Conservation (phyloP, 2,888 invertebrate species). For the Spisula solida region DNA sequence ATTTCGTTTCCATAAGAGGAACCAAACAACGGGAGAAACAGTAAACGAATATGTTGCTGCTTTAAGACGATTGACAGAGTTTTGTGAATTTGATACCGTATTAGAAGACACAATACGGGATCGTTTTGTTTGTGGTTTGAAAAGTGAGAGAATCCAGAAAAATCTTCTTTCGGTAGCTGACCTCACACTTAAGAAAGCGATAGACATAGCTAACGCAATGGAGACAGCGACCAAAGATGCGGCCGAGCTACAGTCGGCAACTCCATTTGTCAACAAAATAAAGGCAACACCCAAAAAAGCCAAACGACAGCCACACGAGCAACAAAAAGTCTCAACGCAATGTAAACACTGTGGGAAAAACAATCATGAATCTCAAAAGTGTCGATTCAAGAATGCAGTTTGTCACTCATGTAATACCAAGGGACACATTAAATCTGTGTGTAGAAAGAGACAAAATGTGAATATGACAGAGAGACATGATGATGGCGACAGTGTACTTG, state of each 20-base stretch:
- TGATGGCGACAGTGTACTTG: neutral
- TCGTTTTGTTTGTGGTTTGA: conserved; percentile 66
- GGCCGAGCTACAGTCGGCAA: conserved; percentile 36
- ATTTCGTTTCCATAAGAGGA: conserved; percentile 48
- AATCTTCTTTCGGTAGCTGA: conserved; percentile 49
- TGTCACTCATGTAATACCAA: neutral
- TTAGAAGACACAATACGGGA: conserved; percentile 63
- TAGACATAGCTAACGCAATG: conserved; percentile 57
- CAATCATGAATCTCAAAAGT: neutral
- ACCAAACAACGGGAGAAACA: neutral
- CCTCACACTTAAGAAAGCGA: conserved; percentile 41
- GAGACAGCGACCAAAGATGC: conserved; percentile 53
- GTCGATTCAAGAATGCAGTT: neutral
- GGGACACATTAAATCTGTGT: neutral
- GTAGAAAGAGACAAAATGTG: neutral
- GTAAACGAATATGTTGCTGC: neutral
- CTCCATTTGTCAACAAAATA: neutral
- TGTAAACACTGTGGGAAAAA: neutral
- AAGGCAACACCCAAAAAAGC: neutral
- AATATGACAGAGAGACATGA: neutral
- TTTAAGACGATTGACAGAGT: conserved; percentile 56
- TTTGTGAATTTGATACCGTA: conserved; percentile 56
- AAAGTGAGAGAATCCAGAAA: conserved; percentile 45
- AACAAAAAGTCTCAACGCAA: neutral
- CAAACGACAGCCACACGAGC: neutral